Evolutionary conservation across 2,797 vertebrate genomes (phyloP), one percentile per base, ranked within the genome.

Genomic region (Gallinago solitaria): DNA sequence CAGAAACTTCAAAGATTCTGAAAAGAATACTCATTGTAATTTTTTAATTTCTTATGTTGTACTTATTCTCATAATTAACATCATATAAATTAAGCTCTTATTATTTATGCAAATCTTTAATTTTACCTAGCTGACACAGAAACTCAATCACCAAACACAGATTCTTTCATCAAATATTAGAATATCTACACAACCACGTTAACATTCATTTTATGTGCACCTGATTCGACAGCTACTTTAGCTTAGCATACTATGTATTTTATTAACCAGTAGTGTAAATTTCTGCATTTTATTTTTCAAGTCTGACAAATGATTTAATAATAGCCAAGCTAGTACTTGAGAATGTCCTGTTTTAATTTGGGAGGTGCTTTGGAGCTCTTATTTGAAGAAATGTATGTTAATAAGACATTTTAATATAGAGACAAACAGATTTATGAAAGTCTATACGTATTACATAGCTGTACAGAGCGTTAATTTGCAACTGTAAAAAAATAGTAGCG

Each of bases 1-100:
- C 13, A 89, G 43, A 25, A 88, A 82, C 87, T 93, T 95, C 79
- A 94, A 93, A 91, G 89, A 83, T 59, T 76, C 63, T 63, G 76
- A 83, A 96, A 93, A 88, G 35, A 92, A 93, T 37, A 80, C 14
- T 68, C 50, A 74, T 7, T 48, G 69, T 88, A 16, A 30, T 45
- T 78, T 89, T 83, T 69, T 1, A 25, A 78, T 94, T 90, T 68
- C 39, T 86, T 53, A 32, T 11, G 28, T 83, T 63, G 51, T 19
- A 51, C 10, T 90, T 91, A 54, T 51, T 89, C 33, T 78, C 59
- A 77, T 43, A 89, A 81, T 61, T 68, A 84, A 74, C 19, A 41
- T 7, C 45, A 76, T 59, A 86, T 85, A 87, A 92, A 81, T 81
- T 64, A 81, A 83, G 47, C 37, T 89, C 45, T 70, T 60, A 30